phyloP scores from a whole-genome alignment of 2,888 invertebrate species.

The Eulithis prunata region DNA sequence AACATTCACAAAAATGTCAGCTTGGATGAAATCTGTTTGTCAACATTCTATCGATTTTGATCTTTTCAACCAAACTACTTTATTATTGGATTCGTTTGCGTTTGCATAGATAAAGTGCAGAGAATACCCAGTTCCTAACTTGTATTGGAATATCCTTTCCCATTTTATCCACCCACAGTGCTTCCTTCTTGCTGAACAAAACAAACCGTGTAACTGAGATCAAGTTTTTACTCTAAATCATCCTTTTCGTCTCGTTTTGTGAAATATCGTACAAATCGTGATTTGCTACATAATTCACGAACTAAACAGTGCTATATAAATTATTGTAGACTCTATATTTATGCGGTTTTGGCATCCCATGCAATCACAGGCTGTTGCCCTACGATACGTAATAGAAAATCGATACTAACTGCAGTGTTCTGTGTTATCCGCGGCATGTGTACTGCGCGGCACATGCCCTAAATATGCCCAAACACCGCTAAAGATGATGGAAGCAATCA shows the following conservation, averaged over 20 bases:
- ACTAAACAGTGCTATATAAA: constrained; percentile 1
- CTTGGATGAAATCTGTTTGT: constrained; percentile 66
- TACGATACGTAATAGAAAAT: constrained; percentile 57
- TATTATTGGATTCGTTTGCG: not conserved
- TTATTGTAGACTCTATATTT: not conserved
- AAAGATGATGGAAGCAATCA: constrained; percentile 66
- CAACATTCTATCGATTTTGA: constrained; percentile 73
- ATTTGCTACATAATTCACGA: not conserved
- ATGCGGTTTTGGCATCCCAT: constrained; percentile 21
- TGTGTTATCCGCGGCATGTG: constrained; percentile 45
- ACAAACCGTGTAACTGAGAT: not conserved
- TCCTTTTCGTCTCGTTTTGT: constrained; percentile 10
- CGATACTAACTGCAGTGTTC: constrained; percentile 70
- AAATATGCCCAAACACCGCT: constrained; percentile 28
- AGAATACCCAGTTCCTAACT: not conserved
- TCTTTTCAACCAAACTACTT: not conserved
- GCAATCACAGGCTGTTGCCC: constrained; percentile 18
- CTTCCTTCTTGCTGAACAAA: not conserved
- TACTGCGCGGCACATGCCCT: constrained; percentile 18
- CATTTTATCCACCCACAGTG: not conserved
- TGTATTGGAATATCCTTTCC: not conserved
- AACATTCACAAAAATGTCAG: constrained; percentile 58
- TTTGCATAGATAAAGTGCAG: not conserved
- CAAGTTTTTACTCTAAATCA: constrained; percentile 10
- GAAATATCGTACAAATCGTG: too few species aligned